A percentile compares a stretch with the other conserved stretches of the same genome.
These are phyloP conservation scores for Crocallis elinguaria DNA, from an alignment of 2,888 invertebrate genomes.

Conservation along the genomic window DNA sequence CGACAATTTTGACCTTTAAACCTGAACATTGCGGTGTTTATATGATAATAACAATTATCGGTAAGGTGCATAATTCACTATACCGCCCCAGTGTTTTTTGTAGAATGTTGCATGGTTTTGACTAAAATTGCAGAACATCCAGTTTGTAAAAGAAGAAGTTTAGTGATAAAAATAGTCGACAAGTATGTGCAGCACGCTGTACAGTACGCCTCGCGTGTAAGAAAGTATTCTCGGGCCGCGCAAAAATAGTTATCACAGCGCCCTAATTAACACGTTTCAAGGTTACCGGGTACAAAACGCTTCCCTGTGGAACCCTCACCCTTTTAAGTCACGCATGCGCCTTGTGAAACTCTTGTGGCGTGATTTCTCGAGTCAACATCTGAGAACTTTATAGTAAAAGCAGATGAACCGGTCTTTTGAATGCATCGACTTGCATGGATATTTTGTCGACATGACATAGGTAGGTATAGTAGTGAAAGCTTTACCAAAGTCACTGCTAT, in stretches of 20 bases:
- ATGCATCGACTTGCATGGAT: too few relatives aligned
- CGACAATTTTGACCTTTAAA: too few relatives aligned
- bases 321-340: constrained; percentile 52
- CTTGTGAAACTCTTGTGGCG: constrained; percentile 35
- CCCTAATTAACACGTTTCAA: constrained; percentile 29
- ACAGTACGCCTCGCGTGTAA: background rate
- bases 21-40: too few relatives aligned
- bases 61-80: too few relatives aligned
- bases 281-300: constrained; percentile 25
- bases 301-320: constrained; percentile 35
- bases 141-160: too few relatives aligned
- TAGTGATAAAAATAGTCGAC: too few relatives aligned
- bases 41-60: too few relatives aligned
- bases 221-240: background rate
- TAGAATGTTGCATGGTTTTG: too few relatives aligned
- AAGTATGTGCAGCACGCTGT: too few relatives aligned
- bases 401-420: constrained; percentile 7
- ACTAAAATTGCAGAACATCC: too few relatives aligned
- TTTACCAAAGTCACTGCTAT: background rate
- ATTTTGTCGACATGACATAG: too few relatives aligned
- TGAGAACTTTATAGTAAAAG: background rate
- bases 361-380: constrained; percentile 18
- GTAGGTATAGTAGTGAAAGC: background rate
- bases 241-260: constrained; percentile 20
- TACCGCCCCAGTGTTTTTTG: too few relatives aligned